These are phyloP conservation scores for Ranitomeya variabilis DNA, from an alignment of 2,113 vertebrate genomes.

Conservation along the genomic window DNA sequence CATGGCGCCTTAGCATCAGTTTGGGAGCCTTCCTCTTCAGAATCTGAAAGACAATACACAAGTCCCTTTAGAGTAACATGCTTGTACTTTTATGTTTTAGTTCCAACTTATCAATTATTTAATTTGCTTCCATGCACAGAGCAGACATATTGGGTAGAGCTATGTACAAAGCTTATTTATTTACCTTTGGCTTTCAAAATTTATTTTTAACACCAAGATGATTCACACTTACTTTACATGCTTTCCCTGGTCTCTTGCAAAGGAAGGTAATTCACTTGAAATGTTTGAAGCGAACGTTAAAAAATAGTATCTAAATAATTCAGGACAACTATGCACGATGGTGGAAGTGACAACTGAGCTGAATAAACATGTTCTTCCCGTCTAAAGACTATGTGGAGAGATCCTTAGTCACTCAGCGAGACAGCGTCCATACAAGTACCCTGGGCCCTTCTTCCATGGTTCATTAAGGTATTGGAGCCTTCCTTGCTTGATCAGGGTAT, in stretches of 20 bases:
- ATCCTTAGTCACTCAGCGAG: background rate
- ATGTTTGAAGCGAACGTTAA: background rate
- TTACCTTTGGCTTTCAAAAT: background rate
- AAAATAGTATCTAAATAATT: background rate
- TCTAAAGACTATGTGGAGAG: background rate
- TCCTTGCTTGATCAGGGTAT: too few relatives aligned
- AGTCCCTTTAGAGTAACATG: constrained; percentile 18
- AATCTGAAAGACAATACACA: constrained; percentile 12
- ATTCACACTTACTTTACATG: background rate
- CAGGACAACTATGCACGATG: background rate
- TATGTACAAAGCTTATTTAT: background rate
- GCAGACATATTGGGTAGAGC: background rate
- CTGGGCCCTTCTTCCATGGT: background rate
- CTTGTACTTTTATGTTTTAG: constrained; percentile 8
- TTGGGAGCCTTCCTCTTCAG: constrained; percentile 2
- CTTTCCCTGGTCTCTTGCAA: background rate
- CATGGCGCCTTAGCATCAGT: background rate
- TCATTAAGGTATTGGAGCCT: too few relatives aligned
- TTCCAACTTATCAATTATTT: constrained; percentile 13
- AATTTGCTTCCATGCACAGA: background rate
- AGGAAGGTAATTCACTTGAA: background rate
- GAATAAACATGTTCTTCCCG: background rate
- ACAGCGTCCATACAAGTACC: background rate
- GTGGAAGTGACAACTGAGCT: background rate
- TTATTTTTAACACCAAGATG: constrained; percentile 1